Evolutionary conservation across 2,888 invertebrate genomes (phyloP).

Genomic region (Coelopa pilipes): DNA sequence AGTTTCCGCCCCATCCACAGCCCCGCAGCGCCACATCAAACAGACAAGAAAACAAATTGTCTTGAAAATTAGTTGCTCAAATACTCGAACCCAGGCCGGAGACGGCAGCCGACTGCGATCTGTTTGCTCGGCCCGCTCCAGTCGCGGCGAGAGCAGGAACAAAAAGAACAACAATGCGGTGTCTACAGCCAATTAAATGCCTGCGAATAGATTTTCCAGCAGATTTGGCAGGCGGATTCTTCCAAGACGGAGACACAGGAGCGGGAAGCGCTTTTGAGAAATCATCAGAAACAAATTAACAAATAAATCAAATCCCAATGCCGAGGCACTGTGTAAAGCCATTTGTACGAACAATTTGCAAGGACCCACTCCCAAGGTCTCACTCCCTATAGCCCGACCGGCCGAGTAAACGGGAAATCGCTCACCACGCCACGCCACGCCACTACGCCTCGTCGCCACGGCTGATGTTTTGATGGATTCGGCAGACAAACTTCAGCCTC

Average conservation of each 20-base stretch:
- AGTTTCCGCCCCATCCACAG: not conserved
- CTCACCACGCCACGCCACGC: not conserved
- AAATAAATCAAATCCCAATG: constrained; percentile 68
- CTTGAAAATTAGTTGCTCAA: constrained; percentile 34
- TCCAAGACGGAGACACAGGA: too few relatives aligned
- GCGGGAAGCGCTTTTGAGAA: constrained; percentile 40
- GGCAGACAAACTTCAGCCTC: not conserved
- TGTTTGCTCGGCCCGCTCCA: not conserved
- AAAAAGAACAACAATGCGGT: constrained; percentile 7
- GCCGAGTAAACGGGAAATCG: not conserved
- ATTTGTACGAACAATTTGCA: constrained; percentile 64
- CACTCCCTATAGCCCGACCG: not conserved
- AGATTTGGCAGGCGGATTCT: constrained; percentile 25
- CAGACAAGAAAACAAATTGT: constrained; percentile 33
- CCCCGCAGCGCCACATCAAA: not conserved
- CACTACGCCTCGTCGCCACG: not conserved
- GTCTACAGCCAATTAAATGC: constrained; percentile 49
- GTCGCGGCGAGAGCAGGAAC: not conserved
- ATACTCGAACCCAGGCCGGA: constrained; percentile 1
- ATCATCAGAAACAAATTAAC: constrained; percentile 67
- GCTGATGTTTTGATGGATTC: constrained; percentile 36
- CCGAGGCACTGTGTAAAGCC: constrained; percentile 56
- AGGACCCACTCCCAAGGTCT: not conserved
- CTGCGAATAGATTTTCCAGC: constrained; percentile 42
- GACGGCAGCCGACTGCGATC: not conserved